phyloP scores from a whole-genome alignment of 2,113 vertebrate genomes.

The Callipepla californica region DNA sequence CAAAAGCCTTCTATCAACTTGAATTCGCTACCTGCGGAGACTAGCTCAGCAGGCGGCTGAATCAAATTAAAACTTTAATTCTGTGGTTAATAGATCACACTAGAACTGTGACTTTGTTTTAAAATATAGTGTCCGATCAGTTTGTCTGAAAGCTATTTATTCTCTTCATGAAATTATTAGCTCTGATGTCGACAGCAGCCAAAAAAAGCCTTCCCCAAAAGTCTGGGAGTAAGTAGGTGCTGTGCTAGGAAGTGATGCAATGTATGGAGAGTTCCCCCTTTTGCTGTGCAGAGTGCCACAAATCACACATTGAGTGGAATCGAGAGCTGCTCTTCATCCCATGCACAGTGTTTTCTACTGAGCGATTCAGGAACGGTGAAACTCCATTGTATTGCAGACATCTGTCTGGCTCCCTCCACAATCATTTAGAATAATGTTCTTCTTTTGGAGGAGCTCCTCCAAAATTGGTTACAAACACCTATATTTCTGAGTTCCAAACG shows the following conservation, averaged over 20 bases:
- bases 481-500: background rate
- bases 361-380: background rate
- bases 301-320: background rate
- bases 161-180: background rate
- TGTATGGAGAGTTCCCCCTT: background rate
- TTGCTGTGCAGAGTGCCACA: background rate
- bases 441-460: background rate
- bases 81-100: conserved; percentile 24
- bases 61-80: conserved; percentile 53
- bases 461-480: background rate
- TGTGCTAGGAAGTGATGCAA: background rate
- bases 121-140: background rate
- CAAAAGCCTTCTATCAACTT: conserved; percentile 29
- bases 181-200: background rate
- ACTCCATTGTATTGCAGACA: background rate
- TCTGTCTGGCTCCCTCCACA: background rate
- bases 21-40: conserved; percentile 36
- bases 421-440: background rate
- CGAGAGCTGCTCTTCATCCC: background rate
- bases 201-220: background rate
- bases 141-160: background rate
- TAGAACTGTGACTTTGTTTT: background rate
- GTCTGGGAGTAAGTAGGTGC: background rate
- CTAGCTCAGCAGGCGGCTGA: conserved; percentile 25
- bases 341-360: background rate